phyloP scores from a whole-genome alignment of 2,888 invertebrate genomes.

The Torymus aiolomorphi region DNA sequence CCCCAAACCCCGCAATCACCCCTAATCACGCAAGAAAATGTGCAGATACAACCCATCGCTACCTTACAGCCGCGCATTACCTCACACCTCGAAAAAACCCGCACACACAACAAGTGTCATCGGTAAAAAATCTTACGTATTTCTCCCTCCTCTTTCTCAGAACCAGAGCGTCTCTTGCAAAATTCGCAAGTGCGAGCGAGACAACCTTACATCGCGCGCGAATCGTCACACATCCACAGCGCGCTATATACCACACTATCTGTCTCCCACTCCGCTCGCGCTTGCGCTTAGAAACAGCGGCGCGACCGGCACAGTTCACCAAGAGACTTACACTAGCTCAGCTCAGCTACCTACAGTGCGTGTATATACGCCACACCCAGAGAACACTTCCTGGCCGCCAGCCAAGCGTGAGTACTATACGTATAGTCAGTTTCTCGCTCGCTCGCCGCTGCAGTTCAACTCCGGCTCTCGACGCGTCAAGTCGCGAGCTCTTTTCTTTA shows the following conservation, averaged over 20 bases:
- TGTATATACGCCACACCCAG: slow-evolving; percentile 25
- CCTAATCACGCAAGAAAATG: too few relatives aligned
- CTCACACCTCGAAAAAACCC: not conserved
- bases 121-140: slow-evolving; percentile 27
- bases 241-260: not conserved
- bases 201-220: too few relatives aligned
- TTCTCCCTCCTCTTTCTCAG: not conserved
- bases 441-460: slow-evolving; percentile 31
- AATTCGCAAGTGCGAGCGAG: too few relatives aligned
- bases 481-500: not conserved
- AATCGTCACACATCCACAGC: too few relatives aligned
- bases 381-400: slow-evolving; percentile 40
- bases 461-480: slow-evolving; percentile 16
- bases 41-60: too few relatives aligned
- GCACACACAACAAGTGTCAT: slow-evolving; percentile 21
- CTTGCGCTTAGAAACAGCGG: slow-evolving; percentile 19
- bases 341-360: not conserved
- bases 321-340: slow-evolving; percentile 1
- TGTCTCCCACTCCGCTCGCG: not conserved
- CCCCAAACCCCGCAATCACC: too few relatives aligned
- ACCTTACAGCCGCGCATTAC: too few relatives aligned
- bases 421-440: too few relatives aligned
- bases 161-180: too few relatives aligned
- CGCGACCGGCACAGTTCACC: slow-evolving; percentile 7
- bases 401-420: slow-evolving; percentile 22